A percentile compares a stretch with the other conserved stretches of the same genome.
These are phyloP conservation scores for Eupsilia transversa DNA, from an alignment of 2,888 invertebrate species.

Conservation along the genomic window DNA sequence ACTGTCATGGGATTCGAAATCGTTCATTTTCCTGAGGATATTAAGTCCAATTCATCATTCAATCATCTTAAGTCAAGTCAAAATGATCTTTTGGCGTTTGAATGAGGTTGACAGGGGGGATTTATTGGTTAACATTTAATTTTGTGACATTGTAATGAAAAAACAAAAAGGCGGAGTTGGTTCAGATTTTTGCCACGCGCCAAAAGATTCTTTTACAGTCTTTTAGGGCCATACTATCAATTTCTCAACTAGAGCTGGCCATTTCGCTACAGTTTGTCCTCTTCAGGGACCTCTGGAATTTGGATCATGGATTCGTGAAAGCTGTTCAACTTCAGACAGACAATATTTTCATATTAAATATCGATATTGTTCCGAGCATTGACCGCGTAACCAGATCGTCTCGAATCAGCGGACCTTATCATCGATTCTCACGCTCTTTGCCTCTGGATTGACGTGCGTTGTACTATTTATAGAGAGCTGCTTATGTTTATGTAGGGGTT, in stretches of 20 bases:
- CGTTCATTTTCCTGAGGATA: not conserved
- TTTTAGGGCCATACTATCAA: too few species aligned
- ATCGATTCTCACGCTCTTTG: constrained; percentile 63
- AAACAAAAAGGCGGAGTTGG: not conserved
- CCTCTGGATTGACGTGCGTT: constrained; percentile 46
- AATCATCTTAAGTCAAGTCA: not conserved
- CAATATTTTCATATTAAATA: constrained; percentile 10
- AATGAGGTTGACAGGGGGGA: not conserved
- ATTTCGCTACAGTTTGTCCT: not conserved
- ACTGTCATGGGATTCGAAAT: not conserved
- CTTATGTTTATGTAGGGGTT: constrained; percentile 28
- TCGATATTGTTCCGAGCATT: constrained; percentile 53
- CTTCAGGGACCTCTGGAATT: not conserved
- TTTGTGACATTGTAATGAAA: too few species aligned
- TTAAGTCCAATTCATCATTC: not conserved
- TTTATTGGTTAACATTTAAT: too few species aligned
- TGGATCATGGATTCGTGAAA: not conserved
- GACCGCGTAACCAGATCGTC: constrained; percentile 66
- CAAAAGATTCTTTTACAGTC: not conserved
- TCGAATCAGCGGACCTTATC: constrained; percentile 63
- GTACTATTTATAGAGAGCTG: constrained; percentile 49
- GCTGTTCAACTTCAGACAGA: not conserved
- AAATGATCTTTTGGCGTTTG: not conserved
- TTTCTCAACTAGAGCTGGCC: not conserved
- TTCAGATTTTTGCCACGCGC: not conserved